Percentiles rank a stretch among this genome's conserved stretches.
These are phyloP conservation scores for honey bee (Apis mellifera) DNA, from an alignment of 1,140 invertebrate genomes.

Conservation along the genomic window DNA sequence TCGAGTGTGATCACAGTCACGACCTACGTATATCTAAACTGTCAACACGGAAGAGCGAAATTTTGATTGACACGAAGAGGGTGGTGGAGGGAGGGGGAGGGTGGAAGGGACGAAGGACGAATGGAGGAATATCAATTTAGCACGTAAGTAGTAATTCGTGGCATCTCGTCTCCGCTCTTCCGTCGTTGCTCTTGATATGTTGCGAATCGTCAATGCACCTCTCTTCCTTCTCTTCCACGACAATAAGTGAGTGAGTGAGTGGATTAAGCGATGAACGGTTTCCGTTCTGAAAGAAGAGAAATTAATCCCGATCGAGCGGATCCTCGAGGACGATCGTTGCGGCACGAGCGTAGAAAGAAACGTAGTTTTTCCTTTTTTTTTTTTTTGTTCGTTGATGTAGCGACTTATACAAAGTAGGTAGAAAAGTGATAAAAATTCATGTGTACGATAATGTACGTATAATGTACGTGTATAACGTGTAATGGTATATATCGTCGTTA, in stretches of 20 bases:
- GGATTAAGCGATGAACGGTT: too few species aligned
- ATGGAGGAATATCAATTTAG: not conserved
- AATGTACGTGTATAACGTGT: slow-evolving; percentile 8
- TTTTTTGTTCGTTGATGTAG: slow-evolving; percentile 27
- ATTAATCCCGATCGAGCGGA: not conserved
- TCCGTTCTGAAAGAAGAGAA: slow-evolving; percentile 22
- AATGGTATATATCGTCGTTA: not conserved
- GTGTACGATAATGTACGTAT: slow-evolving; percentile 14
- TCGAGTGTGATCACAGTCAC: slow-evolving; percentile 49
- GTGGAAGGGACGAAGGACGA: not conserved
- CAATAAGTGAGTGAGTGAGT: slow-evolving; percentile 23
- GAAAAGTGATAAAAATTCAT: slow-evolving; percentile 67
- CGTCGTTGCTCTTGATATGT: slow-evolving; percentile 70
- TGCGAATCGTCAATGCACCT: slow-evolving; percentile 55
- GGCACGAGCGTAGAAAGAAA: slow-evolving; percentile 31
- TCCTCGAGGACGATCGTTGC: not conserved
- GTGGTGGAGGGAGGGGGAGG: too few species aligned
- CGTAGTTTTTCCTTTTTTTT: not conserved
- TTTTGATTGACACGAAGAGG: not conserved
- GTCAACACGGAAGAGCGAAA: slow-evolving; percentile 49
- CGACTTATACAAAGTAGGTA: slow-evolving; percentile 63
- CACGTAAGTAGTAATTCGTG: slow-evolving; percentile 3
- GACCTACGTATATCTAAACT: slow-evolving; percentile 51
- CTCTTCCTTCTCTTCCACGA: slow-evolving; percentile 25
- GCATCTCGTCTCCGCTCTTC: slow-evolving; percentile 22